These are phyloP conservation scores for Ibycter americanus DNA, from an alignment of 2,797 vertebrate species.

Conservation along the genomic window DNA sequence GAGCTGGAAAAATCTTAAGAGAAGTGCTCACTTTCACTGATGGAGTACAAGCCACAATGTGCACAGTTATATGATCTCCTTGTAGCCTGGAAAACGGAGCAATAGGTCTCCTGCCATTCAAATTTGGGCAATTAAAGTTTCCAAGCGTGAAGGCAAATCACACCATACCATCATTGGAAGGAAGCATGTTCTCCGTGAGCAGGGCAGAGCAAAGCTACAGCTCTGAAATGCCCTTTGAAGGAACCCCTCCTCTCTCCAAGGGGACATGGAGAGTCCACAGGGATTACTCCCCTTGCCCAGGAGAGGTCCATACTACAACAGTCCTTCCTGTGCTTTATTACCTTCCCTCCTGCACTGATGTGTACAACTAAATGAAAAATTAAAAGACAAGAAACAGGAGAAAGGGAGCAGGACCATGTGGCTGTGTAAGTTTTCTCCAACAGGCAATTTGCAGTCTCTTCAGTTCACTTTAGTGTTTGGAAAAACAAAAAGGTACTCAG, in stretches of 20 bases:
- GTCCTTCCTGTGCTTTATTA: not conserved
- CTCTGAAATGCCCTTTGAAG: not conserved
- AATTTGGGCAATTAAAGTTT: not conserved
- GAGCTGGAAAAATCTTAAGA: not conserved
- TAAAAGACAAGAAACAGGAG: not conserved
- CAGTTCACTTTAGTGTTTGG: not conserved
- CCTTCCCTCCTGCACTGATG: not conserved
- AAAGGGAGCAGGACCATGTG: not conserved
- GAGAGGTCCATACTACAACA: not conserved
- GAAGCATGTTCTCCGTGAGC: not conserved
- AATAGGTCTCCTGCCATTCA: not conserved
- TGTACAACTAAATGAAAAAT: not conserved
- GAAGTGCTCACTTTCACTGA: not conserved
- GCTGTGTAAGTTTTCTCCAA: not conserved
- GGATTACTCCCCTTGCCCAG: not conserved
- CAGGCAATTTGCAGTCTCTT: not conserved
- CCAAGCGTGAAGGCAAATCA: not conserved
- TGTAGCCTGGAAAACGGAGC: not conserved
- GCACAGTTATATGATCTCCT: not conserved
- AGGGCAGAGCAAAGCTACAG: not conserved
- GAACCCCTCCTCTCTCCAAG: not conserved
- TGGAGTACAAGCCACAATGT: fast-evolving
- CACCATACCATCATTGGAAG: not conserved
- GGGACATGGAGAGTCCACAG: not conserved
- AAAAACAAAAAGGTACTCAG: not conserved